Conservation (phyloP, 1,140 invertebrate species). For the Zaprionus taronus region DNA sequence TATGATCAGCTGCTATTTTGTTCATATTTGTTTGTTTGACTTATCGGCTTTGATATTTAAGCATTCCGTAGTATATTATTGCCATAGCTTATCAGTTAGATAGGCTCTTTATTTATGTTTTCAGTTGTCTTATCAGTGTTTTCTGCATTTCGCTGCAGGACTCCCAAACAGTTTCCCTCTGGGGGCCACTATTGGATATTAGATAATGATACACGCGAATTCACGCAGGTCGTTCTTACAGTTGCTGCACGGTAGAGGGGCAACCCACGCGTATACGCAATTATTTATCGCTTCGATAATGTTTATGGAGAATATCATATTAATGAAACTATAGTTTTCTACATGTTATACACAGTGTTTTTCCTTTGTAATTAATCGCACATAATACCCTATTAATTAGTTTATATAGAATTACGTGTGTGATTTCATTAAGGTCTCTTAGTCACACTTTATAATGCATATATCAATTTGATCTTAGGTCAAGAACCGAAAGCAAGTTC, state of each 20-base stretch:
- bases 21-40: conserved; percentile 50
- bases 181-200: neutral
- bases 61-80: conserved; percentile 32
- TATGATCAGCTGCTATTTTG: neutral
- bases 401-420: neutral
- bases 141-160: conserved; percentile 33
- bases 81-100: conserved; percentile 47
- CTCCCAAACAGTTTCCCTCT: conserved; percentile 51
- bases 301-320: neutral
- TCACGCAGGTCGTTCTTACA: conserved; percentile 6
- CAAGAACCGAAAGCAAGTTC: neutral
- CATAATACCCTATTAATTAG: neutral
- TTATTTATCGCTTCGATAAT: neutral
- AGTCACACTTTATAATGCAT: neutral
- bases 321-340: neutral
- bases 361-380: neutral
- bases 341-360: neutral
- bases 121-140: conserved; percentile 46
- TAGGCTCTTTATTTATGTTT: conserved; percentile 36
- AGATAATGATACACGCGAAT: conserved; percentile 25
- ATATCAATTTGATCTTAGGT: neutral
- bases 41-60: conserved; percentile 13
- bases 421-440: neutral
- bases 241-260: conserved; percentile 8
- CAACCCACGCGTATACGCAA: neutral